Evolutionary conservation across 2,888 invertebrate species (phyloP), one percentile per base, ranked within the genome.

Genomic region (Cheilosia impressa): DNA sequence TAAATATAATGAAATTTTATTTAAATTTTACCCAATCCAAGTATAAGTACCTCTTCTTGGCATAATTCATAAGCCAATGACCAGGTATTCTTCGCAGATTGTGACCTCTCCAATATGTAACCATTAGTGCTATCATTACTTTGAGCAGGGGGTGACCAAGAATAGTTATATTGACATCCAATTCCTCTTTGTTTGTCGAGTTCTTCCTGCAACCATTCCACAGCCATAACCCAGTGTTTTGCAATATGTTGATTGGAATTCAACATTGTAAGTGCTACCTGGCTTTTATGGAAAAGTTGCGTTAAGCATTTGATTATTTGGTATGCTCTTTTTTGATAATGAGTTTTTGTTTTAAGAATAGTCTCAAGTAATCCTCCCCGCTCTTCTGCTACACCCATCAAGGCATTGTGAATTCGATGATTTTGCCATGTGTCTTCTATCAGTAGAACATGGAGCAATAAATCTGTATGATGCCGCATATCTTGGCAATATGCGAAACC

Each of bases 391-490:
- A 90, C 93, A 92, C 97, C 98, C 93, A 97, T 98, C 58, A 99
- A 94, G 15, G 98, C 98, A 91, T 98, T 98, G 90, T 97, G 97
- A 90, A 99, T 96, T 88, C 99, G 95, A 92, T 98, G 98, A 88
- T 96, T 96, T 91, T 98, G 98, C 98, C 98, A 99, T 27, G 97
- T 97, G 92, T 99, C 99, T 90, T 98, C 98, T 91, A 99, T 95
- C 57, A 97, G 93, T 88, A 99, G 93, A 92, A 98, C 95, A 83
- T 96, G 96, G 50, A 97, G 93, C 76, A 99, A 93, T 76, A 98
- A 94, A 91, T 99, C 98, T 52, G 98, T 96, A 92, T 98, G 97
- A 88, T 98, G 97, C 58, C 98, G 94, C 91, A 99, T 94, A 92
- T 99, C 99, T 91, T 98, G 98, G 88, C 98, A 97, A 93, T 98